Evolutionary conservation across 1,140 invertebrate species (phyloP).

Genomic region (Bombus haemorrhoidalis): DNA sequence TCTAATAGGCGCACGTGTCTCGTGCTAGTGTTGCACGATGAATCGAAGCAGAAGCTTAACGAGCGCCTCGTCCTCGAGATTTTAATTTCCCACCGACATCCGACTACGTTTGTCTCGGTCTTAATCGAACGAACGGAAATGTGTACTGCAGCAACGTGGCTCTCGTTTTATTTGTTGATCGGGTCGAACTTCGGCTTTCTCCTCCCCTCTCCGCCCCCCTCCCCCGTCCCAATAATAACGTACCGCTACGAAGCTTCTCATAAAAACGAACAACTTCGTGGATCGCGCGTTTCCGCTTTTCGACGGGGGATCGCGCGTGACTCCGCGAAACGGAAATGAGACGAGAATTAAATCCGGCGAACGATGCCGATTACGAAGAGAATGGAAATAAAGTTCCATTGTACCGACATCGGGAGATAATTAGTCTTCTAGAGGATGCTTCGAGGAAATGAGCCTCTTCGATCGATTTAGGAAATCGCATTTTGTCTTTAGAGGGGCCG

Average conservation of each 20-base stretch:
- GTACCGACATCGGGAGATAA: not conserved
- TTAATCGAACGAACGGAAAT: constrained; percentile 56
- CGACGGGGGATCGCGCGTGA: not conserved
- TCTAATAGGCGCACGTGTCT: not conserved
- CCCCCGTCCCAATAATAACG: constrained; percentile 32
- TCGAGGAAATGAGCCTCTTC: constrained; percentile 30
- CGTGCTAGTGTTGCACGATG: constrained; percentile 3
- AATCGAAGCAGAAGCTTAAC: constrained; percentile 56
- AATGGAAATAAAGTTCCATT: constrained; percentile 37
- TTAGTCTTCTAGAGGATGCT: constrained; percentile 8
- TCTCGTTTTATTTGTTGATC: constrained; percentile 40
- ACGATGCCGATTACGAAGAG: not conserved
- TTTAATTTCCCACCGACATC: constrained; percentile 68
- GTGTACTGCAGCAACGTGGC: constrained; percentile 31
- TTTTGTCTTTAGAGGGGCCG: not conserved
- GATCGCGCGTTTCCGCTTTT: constrained; percentile 14
- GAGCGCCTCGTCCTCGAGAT: constrained; percentile 63
- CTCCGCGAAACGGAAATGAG: constrained; percentile 10
- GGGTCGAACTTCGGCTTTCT: not conserved
- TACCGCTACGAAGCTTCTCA: not conserved
- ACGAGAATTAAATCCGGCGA: constrained; percentile 38
- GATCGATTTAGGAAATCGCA: not conserved
- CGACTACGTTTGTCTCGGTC: constrained; percentile 66
- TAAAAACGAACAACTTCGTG: constrained; percentile 9
- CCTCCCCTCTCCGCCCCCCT: too few relatives aligned